phyloP scores from a whole-genome alignment of 2,888 invertebrate species.

The Fissipunctia ypsillon region DNA sequence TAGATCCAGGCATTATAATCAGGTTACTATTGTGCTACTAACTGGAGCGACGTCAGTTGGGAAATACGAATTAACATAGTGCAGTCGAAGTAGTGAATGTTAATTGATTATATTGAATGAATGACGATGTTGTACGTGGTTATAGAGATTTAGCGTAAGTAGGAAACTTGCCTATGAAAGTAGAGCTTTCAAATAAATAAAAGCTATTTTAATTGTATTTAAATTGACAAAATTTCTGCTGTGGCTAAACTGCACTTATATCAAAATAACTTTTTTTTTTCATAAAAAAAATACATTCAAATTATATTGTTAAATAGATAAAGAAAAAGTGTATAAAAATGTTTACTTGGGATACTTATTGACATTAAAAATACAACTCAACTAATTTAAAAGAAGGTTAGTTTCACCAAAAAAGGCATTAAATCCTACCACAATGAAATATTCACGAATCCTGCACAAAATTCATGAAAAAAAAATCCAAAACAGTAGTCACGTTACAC shows the following conservation, averaged over 20 bases:
- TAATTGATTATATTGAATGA: conserved; percentile 59
- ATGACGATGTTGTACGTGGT: conserved; percentile 23
- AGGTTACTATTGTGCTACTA: conserved; percentile 80
- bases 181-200: too few relatives aligned
- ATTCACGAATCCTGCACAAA: neutral
- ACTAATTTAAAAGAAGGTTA: neutral
- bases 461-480: conserved; percentile 16
- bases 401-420: neutral
- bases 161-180: too few relatives aligned
- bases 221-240: too few relatives aligned
- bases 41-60: conserved; percentile 70
- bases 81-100: conserved; percentile 64
- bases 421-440: neutral
- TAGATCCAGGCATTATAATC: conserved; percentile 82
- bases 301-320: too few relatives aligned
- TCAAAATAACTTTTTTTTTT: too few relatives aligned
- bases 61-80: conserved; percentile 71
- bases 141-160: neutral
- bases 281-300: too few relatives aligned
- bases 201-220: too few relatives aligned
- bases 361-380: too few relatives aligned
- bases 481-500: conserved; percentile 52
- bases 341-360: too few relatives aligned
- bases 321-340: too few relatives aligned
- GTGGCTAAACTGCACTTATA: too few relatives aligned